Evolutionary conservation across 2,888 invertebrate species (phyloP).

Genomic region (Lamellibrachia columna): DNA sequence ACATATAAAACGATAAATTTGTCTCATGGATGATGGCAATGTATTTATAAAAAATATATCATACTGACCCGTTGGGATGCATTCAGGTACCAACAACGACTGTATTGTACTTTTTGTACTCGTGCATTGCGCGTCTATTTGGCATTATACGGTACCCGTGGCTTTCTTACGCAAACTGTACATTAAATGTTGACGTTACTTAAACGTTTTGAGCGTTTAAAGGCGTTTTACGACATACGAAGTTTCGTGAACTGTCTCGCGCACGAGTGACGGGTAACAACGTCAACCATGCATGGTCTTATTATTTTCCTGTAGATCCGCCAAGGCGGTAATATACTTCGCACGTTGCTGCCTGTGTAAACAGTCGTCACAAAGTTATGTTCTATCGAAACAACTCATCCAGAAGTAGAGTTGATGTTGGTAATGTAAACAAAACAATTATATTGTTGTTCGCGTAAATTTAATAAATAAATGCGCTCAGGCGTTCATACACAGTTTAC

Average conservation of each 20-base stretch:
- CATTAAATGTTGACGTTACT: neutral
- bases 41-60: too few relatives aligned
- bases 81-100: too few relatives aligned
- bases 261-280: neutral
- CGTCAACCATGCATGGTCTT: neutral
- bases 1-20: too few relatives aligned
- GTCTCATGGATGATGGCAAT: too few relatives aligned
- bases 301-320: neutral
- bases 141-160: neutral
- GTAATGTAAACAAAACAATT: neutral
- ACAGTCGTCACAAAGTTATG: neutral
- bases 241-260: constrained; percentile 11
- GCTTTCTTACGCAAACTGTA: neutral
- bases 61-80: too few relatives aligned
- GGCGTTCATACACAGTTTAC: neutral
- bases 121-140: neutral
- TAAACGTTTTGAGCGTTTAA: neutral
- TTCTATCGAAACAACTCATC: neutral
- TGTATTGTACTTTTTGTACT: too few relatives aligned
- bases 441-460: neutral
- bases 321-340: neutral
- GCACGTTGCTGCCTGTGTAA: neutral
- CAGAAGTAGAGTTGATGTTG: neutral
- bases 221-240: neutral
- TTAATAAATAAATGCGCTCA: neutral